Evolutionary conservation across 2,797 vertebrate genomes (phyloP).

Genomic region (Choloepus didactylus): DNA sequence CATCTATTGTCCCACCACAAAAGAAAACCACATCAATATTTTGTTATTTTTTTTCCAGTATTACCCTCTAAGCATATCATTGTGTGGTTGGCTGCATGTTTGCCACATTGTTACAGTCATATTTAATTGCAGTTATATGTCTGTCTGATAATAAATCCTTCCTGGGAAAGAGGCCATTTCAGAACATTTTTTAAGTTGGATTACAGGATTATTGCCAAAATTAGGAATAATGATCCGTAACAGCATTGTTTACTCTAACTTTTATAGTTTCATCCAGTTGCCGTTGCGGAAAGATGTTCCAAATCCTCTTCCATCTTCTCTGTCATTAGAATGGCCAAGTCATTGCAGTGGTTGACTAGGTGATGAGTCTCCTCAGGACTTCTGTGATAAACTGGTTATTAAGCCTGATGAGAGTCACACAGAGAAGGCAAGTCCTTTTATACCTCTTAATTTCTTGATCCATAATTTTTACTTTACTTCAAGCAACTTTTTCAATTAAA

Average conservation of each 20-base stretch:
- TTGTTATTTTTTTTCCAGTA: neutral
- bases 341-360: neutral
- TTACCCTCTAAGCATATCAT: neutral
- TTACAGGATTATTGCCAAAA: slow-evolving; percentile 53
- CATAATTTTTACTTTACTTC: slow-evolving; percentile 18
- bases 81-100: neutral
- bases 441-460: neutral
- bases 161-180: neutral
- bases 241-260: neutral
- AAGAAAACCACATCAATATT: slow-evolving; percentile 25
- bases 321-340: no score
- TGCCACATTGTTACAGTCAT: neutral
- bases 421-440: neutral
- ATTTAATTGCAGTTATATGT: slow-evolving; percentile 19
- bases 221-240: neutral
- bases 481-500: slow-evolving; percentile 33
- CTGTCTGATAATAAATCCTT: slow-evolving; percentile 57
- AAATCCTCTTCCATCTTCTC: fast-evolving
- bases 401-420: neutral
- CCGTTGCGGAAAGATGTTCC: neutral
- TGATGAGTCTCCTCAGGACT: neutral
- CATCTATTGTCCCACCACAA: neutral
- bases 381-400: neutral
- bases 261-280: neutral
- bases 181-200: slow-evolving; percentile 32